A percentile compares a stretch with the other conserved stretches of the same genome.
Conservation (phyloP, 2,888 invertebrate species). For the Volucella bombylans region DNA sequence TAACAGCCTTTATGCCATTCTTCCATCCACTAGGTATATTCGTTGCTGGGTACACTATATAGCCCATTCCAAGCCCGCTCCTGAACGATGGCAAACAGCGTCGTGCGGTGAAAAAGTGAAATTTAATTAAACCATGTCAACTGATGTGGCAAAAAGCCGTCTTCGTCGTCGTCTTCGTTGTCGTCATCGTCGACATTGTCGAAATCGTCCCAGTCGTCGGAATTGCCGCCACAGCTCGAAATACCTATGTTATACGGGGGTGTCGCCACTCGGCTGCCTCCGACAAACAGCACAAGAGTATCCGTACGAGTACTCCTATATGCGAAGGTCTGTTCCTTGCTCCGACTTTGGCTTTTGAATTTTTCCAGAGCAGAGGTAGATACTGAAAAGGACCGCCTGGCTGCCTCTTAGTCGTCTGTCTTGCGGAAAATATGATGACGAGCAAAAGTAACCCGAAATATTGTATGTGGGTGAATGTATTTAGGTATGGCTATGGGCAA, state of each 20-base stretch:
- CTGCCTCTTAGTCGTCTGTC: slow-evolving; percentile 56
- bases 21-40: not conserved
- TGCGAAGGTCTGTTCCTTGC: slow-evolving; percentile 15
- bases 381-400: slow-evolving; percentile 47
- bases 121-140: slow-evolving; percentile 77
- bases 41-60: too few species aligned
- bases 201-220: not conserved
- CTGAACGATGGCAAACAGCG: slow-evolving; percentile 68
- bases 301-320: not conserved
- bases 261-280: slow-evolving; percentile 36
- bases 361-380: slow-evolving; percentile 52
- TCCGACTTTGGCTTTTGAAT: slow-evolving; percentile 27
- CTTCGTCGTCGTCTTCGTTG: slow-evolving; percentile 39
- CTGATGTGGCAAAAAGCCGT: slow-evolving; percentile 75
- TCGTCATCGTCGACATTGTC: slow-evolving; percentile 21
- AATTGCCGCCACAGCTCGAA: not conserved
- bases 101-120: slow-evolving; percentile 75
- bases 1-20: slow-evolving; percentile 23
- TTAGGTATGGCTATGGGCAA: not conserved
- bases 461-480: slow-evolving; percentile 23
- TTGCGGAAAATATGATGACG: slow-evolving; percentile 69
- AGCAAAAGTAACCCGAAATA: slow-evolving; percentile 56
- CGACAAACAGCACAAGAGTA: not conserved
- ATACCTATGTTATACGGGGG: slow-evolving; percentile 21
- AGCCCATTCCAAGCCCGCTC: slow-evolving; percentile 36